Base-by-base conservation (phyloP, 2,113 vertebrate species). In the Dasyornis broadbenti region DNA sequence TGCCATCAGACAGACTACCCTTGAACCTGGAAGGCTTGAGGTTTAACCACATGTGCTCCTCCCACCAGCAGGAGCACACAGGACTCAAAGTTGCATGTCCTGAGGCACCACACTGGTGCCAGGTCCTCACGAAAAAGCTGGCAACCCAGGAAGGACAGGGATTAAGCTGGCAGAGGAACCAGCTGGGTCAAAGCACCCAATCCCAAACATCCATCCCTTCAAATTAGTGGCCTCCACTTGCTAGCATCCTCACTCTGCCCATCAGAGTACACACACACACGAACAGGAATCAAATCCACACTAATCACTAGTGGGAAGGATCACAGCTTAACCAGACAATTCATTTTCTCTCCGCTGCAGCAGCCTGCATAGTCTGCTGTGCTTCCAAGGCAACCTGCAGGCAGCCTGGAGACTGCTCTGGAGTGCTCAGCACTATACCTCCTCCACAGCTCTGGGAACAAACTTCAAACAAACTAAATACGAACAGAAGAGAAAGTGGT, bases 221-320 rank as follows among this genome's bases (percentile, higher is more conserved):
- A 52, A 52, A 7, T 50, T 1, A 26, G 5, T 2, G 5, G 50
- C 19, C 44, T 45, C 33, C 33, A 13, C 6, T 15, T 30, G n/a
- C 20, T 45, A 71, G 37, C 54, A 7, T 6, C 8, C 31, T 79
- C 35, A 13, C 56, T 27, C 79, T 60, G 42, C 53, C 7, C 6
- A 0, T 31, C 30, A 52, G 21, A 69, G 42, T 7, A 45, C 24
- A 22, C 16, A 16, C 4, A 26, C 21, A 56, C 10, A 15, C 0
- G 13, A 21, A 17, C 17, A 80, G 37, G 37, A 93, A 65, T 45
- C 37, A 90, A 71, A 76, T 6, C 66, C 57, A 49, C 0, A 2
- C 15, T 35, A 13, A 72, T 27, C 39, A 16, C 39, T 21, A 31
- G 35, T 27, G 53, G 39, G 50, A 56, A 86, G 57, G 47, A 57